phyloP scores from a whole-genome alignment of 2,113 vertebrate genomes.

The Sceloporus tristichus region DNA sequence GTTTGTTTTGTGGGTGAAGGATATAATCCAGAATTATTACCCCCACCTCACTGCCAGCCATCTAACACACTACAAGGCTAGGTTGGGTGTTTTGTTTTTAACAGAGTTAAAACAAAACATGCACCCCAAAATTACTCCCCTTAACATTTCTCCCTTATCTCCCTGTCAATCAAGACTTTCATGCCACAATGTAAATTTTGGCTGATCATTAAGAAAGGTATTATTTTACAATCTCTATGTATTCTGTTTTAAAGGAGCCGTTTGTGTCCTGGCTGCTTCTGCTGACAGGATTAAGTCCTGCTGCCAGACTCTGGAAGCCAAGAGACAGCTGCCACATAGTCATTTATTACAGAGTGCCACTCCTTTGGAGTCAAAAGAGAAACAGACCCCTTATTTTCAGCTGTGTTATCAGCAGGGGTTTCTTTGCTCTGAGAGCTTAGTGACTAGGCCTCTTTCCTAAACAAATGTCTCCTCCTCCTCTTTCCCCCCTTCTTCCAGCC shows the following conservation, averaged over 20 bases:
- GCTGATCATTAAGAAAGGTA: background rate
- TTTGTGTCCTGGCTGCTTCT: conserved; percentile 48
- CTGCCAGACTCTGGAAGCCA: conserved; percentile 71
- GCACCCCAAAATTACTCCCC: background rate
- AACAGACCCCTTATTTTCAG: conserved; percentile 65
- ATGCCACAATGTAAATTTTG: conserved; percentile 14
- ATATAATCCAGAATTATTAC: background rate
- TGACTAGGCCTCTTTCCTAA: conserved; percentile 62
- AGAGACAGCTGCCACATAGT: conserved; percentile 74
- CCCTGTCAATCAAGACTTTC: background rate
- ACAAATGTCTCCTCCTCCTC: conserved; percentile 62
- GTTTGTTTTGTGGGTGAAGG: background rate
- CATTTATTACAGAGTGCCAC: conserved; percentile 74
- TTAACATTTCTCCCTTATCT: background rate
- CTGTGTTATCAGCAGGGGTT: conserved; percentile 72
- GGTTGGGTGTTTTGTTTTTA: background rate
- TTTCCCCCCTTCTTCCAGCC: conserved; percentile 20
- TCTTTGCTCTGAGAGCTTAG: conserved; percentile 58
- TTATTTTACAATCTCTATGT: background rate
- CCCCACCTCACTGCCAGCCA: background rate
- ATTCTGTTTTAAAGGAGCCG: conserved; percentile 37
- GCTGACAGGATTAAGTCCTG: conserved; percentile 67
- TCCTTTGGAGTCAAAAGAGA: conserved; percentile 69
- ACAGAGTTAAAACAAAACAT: background rate
- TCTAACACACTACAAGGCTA: background rate